Evolutionary conservation across 2,113 vertebrate genomes (phyloP).

Genomic region (Eurypyga helias): DNA sequence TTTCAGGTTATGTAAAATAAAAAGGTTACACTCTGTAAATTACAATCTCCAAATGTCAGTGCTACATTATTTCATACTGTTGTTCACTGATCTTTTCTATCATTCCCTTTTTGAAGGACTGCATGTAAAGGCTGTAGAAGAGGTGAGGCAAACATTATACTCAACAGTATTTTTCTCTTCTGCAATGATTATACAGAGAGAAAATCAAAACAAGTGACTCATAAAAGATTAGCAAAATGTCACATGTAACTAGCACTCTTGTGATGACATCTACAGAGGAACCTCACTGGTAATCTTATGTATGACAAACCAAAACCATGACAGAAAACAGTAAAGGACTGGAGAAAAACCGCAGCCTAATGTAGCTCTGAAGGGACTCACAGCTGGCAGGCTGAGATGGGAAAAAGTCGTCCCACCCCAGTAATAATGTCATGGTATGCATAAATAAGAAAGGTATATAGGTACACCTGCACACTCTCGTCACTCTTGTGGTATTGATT

Average conservation of each 20-base stretch:
- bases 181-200: background rate
- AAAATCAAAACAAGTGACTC: conserved; percentile 39
- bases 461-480: background rate
- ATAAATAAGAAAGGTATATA: background rate
- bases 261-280: background rate
- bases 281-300: background rate
- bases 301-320: background rate
- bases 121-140: background rate
- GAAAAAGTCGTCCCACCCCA: background rate
- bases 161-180: background rate
- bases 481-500: background rate
- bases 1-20: conserved; percentile 24
- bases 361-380: background rate
- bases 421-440: background rate
- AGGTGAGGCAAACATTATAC: background rate
- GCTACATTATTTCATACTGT: background rate
- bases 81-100: background rate
- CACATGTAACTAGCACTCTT: background rate
- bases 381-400: background rate
- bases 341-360: background rate
- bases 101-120: background rate
- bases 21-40: conserved; percentile 20
- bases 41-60: background rate
- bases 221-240: background rate
- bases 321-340: background rate